Evolutionary conservation across 2,113 vertebrate species (phyloP).

Genomic region (Promerops cafer): DNA sequence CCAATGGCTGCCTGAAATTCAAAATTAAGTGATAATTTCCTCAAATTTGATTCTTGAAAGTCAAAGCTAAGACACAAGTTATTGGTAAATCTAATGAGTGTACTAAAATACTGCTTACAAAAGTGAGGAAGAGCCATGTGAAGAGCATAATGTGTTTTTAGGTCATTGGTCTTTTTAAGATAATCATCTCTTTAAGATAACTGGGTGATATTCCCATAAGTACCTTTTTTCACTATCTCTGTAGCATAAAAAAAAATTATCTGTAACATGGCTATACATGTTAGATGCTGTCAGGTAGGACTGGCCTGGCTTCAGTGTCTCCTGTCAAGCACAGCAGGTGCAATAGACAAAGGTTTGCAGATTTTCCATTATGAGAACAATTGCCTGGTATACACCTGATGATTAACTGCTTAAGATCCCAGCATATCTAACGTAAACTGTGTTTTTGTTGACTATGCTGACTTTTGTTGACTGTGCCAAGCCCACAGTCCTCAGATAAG

Average conservation of each 20-base stretch:
- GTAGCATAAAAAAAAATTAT: neutral
- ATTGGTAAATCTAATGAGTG: neutral
- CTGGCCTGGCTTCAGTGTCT: neutral
- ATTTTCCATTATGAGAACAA: neutral
- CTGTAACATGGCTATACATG: fast-evolving
- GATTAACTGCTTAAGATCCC: neutral
- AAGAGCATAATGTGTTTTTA: neutral
- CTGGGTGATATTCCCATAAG: neutral
- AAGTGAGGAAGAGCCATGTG: neutral
- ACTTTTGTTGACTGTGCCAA: neutral
- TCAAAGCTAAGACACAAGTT: neutral
- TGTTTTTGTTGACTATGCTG: neutral
- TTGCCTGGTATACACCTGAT: neutral
- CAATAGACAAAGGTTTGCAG: neutral
- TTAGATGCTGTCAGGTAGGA: neutral
- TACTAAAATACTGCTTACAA: neutral
- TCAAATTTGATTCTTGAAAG: slow-evolving; percentile 16
- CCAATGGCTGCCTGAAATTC: slow-evolving; percentile 16
- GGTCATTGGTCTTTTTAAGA: neutral
- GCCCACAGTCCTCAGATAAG: neutral
- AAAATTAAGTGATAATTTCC: slow-evolving; percentile 45
- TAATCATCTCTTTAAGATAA: neutral
- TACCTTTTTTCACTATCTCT: neutral
- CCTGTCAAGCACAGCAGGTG: neutral
- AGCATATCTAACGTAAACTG: neutral